Conservation (phyloP, 2,797 vertebrate species). For the Decapterus maruadsi region DNA sequence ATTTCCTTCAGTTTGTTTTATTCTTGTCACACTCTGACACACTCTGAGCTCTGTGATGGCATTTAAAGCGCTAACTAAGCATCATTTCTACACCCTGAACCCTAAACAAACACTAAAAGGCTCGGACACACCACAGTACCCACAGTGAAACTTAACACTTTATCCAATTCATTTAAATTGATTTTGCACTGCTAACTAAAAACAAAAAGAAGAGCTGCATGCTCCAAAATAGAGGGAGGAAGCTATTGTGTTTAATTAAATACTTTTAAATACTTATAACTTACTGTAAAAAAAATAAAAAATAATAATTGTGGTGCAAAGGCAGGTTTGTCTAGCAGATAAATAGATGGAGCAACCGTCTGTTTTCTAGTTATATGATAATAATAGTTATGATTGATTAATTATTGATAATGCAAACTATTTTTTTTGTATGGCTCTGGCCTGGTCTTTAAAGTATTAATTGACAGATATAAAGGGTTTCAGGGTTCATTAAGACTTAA, state of each 20-base stretch:
- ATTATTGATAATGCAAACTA: background rate
- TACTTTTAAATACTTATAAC: too few relatives aligned
- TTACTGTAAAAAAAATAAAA: too few relatives aligned
- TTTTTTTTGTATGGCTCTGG: background rate
- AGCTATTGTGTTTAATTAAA: background rate
- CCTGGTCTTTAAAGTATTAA: background rate
- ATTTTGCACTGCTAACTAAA: background rate
- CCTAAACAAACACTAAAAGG: constrained; percentile 4
- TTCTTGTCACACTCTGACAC: background rate
- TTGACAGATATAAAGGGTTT: too few relatives aligned
- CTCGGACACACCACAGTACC: background rate
- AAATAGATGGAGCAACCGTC: too few relatives aligned
- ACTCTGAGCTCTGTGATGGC: constrained; percentile 15
- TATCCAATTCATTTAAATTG: background rate
- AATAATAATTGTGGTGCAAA: too few relatives aligned
- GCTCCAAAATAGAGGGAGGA: background rate
- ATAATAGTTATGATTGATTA: background rate
- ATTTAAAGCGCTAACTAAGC: constrained; percentile 7
- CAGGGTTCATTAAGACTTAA: background rate
- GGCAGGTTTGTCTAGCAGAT: background rate
- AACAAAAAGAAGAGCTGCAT: background rate
- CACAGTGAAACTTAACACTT: background rate
- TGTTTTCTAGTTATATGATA: too few relatives aligned
- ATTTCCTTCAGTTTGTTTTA: background rate
- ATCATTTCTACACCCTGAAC: background rate